phyloP scores from a whole-genome alignment of 2,113 vertebrate genomes.

The Urocolius indicus region DNA sequence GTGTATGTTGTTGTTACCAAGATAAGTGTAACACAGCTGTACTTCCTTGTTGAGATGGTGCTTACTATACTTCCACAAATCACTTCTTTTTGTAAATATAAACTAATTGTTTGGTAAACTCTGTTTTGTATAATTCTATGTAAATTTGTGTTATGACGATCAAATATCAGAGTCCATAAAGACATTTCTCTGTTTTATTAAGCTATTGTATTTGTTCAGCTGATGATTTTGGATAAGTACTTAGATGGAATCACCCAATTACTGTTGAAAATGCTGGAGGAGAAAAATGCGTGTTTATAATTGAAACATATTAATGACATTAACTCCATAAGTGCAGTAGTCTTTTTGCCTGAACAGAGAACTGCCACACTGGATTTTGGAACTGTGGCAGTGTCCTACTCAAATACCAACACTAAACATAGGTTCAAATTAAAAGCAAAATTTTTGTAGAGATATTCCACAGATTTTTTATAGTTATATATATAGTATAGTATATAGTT shows the following conservation, averaged over 20 bases:
- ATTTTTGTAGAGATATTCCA: not conserved
- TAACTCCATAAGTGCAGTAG: not conserved
- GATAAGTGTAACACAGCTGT: not conserved
- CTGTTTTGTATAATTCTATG: not conserved
- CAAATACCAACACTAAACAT: not conserved
- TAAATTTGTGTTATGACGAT: not conserved
- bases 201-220: not conserved
- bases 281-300: not conserved
- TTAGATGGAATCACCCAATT: not conserved
- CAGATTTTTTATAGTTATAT: not conserved
- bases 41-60: not conserved
- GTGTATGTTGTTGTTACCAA: not conserved
- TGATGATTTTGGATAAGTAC: not conserved
- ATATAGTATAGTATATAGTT: too few species aligned
- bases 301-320: not conserved
- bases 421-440: not conserved
- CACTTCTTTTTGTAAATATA: not conserved
- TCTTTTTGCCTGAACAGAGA: not conserved
- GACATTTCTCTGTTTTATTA: not conserved
- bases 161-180: not conserved
- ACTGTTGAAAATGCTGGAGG: not conserved
- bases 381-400: not conserved
- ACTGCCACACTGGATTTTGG: not conserved
- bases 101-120: not conserved
- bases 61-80: not conserved